Conservation (phyloP, 2,113 vertebrate genomes). For the Caranx melampygus region DNA sequence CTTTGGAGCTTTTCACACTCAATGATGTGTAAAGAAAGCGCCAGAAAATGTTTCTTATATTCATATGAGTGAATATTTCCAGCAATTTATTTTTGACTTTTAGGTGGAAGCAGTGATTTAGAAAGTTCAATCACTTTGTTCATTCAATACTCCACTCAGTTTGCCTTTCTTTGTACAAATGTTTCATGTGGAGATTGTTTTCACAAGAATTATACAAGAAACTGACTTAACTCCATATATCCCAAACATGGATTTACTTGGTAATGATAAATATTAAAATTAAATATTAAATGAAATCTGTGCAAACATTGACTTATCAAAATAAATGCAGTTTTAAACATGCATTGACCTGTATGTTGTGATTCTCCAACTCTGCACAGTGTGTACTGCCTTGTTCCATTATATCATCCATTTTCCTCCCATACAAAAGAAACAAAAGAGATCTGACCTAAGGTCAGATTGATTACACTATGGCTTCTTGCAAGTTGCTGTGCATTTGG, state of each 20-base stretch:
- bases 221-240: not conserved
- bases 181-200: slow-evolving; percentile 18
- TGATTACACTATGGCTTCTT: no score
- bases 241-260: slow-evolving; percentile 8
- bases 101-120: not conserved
- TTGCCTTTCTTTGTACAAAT: slow-evolving; percentile 27
- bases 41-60: slow-evolving; percentile 1
- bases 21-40: slow-evolving; percentile 1
- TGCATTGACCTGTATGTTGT: not conserved
- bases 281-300: not conserved
- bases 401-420: not conserved
- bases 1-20: not conserved
- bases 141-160: not conserved
- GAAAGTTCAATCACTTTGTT: slow-evolving; percentile 17
- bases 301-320: not conserved
- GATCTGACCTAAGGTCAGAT: no score
- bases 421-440: not conserved
- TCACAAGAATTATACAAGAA: not conserved
- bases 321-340: slow-evolving; percentile 41
- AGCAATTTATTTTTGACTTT: not conserved
- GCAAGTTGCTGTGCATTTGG: no score
- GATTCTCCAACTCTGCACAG: not conserved
- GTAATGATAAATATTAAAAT: not conserved
- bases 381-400: not conserved
- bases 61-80: slow-evolving; percentile 13